A percentile compares a stretch with the other conserved stretches of the same genome.
phyloP scores from a whole-genome alignment of 2,113 vertebrate genomes.

The Cyprichromis sp. region DNA sequence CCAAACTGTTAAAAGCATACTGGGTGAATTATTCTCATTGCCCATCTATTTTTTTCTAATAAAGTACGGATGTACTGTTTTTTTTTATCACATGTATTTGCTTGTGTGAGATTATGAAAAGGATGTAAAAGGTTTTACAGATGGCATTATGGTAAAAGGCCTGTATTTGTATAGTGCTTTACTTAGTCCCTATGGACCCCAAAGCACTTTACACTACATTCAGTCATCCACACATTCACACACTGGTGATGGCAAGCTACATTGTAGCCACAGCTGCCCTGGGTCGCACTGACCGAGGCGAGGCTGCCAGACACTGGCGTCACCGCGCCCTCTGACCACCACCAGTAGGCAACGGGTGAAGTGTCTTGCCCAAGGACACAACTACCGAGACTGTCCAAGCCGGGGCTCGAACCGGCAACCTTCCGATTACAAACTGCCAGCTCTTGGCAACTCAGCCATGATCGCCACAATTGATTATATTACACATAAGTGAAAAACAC shows the following conservation, averaged over 20 bases:
- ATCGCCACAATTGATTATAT: neutral
- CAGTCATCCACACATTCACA: accelerated
- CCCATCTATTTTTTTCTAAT: neutral
- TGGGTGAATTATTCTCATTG: neutral
- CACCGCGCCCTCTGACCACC: too few species aligned
- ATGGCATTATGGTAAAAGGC: neutral
- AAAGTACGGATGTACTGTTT: neutral
- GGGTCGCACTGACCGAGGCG: accelerated
- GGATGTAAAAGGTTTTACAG: neutral
- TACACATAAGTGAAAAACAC: neutral
- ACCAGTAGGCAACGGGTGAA: too few species aligned
- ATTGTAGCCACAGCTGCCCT: too few species aligned
- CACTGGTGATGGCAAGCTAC: too few species aligned
- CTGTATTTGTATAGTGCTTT: too few species aligned
- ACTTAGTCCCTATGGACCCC: too few species aligned
- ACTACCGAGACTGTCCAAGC: accelerated
- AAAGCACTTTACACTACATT: too few species aligned
- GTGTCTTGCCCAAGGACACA: too few species aligned
- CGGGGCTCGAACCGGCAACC: too few species aligned
- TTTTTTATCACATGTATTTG: neutral
- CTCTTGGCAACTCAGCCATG: neutral
- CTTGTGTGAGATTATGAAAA: neutral
- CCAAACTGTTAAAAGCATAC: neutral
- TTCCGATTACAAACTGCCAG: too few species aligned
- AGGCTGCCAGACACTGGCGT: too few species aligned